Evolutionary conservation across 1,140 invertebrate genomes (phyloP).

Genomic region (Lanistes nyassanus): DNA sequence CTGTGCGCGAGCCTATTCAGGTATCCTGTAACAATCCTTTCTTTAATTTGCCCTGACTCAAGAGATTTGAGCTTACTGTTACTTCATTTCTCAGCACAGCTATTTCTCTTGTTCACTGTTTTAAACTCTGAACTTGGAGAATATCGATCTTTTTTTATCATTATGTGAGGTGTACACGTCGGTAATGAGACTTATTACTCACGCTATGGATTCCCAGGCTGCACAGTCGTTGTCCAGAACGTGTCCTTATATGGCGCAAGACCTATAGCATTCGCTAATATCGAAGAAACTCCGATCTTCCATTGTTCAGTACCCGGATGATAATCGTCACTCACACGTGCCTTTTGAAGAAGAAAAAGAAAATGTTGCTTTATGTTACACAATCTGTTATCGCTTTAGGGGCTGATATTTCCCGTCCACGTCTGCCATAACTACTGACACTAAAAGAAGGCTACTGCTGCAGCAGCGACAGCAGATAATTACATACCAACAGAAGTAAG

Average conservation of each 20-base stretch:
- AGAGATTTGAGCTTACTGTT: neutral
- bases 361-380: no score
- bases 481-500: no score
- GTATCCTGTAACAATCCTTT: no score
- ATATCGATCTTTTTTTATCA: neutral
- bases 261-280: slow-evolving; percentile 58
- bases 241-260: slow-evolving; percentile 63
- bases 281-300: slow-evolving; percentile 61
- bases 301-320: slow-evolving; percentile 49
- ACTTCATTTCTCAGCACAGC: neutral
- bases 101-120: neutral
- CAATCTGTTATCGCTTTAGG: rapidly evolving
- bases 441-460: no score
- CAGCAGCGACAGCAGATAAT: no score
- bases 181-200: slow-evolving; percentile 6
- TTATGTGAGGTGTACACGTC: neutral
- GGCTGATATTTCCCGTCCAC: no score
- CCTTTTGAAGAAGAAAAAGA: slow-evolving; percentile 29
- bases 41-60: neutral
- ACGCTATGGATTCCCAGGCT: slow-evolving; percentile 55
- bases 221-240: slow-evolving; percentile 56
- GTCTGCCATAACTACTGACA: no score
- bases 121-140: neutral
- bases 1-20: no score
- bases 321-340: slow-evolving; percentile 56